Conservation (phyloP, 37 sponge, comb jelly and placozoan genomes). For the Hexactinellida sp. region DNA sequence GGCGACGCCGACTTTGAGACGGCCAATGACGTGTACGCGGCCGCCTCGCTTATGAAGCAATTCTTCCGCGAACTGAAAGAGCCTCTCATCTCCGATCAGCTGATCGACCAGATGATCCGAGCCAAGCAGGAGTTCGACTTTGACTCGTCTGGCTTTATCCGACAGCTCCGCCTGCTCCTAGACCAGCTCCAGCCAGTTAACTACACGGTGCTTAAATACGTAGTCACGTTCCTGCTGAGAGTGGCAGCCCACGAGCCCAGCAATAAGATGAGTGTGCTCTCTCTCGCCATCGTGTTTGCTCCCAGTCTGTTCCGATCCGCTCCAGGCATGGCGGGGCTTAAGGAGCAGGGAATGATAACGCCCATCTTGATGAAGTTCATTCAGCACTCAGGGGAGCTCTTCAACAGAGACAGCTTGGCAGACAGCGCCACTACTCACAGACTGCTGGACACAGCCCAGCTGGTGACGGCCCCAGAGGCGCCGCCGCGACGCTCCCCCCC, state of each 20-base stretch:
- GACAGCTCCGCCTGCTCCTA: constrained; percentile 13
- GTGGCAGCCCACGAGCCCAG: constrained; percentile 41
- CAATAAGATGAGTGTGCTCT: constrained; percentile 80
- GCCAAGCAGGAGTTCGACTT: neutral
- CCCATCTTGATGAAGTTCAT: neutral
- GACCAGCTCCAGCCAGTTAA: constrained; percentile 37
- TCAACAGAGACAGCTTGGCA: neutral
- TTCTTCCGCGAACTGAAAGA: neutral
- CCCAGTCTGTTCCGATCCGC: constrained; percentile 67
- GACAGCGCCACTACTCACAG: neutral
- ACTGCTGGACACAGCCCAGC: neutral
- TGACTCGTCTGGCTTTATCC: neutral
- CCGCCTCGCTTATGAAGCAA: neutral
- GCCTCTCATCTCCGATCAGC: neutral
- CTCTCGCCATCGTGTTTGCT: constrained; percentile 88
- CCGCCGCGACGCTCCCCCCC: neutral
- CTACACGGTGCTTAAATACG: constrained; percentile 45
- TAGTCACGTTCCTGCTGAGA: constrained; percentile 44
- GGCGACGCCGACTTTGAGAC: neutral
- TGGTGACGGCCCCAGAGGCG: neutral
- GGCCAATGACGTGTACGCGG: neutral
- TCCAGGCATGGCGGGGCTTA: neutral
- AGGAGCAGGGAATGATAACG: neutral
- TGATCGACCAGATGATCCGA: neutral
- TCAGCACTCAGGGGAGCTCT: neutral